A percentile compares a stretch with the other conserved stretches of the same genome.
Evolutionary conservation across 2,888 invertebrate genomes (phyloP).

Genomic region (Tiliacea aurago): DNA sequence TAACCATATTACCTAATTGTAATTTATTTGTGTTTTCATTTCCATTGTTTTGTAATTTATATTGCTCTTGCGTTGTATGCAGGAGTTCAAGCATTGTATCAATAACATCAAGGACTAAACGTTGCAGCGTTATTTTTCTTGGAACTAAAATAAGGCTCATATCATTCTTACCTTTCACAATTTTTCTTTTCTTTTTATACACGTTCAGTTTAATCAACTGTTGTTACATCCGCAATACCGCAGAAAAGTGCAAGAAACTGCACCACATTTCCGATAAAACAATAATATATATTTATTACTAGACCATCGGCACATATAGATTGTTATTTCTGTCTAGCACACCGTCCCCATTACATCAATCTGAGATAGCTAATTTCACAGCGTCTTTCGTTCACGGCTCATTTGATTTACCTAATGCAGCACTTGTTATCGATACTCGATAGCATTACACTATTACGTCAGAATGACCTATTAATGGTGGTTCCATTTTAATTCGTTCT

Average conservation of each 20-base stretch:
- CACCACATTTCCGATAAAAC: slow-evolving; percentile 22
- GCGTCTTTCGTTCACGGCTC: slow-evolving; percentile 76
- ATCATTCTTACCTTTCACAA: not conserved
- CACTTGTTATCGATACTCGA: slow-evolving; percentile 78
- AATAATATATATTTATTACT: slow-evolving; percentile 12
- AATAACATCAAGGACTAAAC: not conserved
- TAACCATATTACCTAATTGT: slow-evolving; percentile 15
- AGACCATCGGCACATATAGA: slow-evolving; percentile 41
- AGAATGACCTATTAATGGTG: slow-evolving; percentile 64
- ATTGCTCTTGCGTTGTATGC: not conserved
- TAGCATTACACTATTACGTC: slow-evolving; percentile 68
- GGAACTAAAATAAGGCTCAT: slow-evolving; percentile 21
- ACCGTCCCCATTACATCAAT: slow-evolving; percentile 72
- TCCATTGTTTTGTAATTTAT: slow-evolving; percentile 17
- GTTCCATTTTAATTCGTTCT: slow-evolving; percentile 75
- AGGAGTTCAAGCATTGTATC: not conserved
- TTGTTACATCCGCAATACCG: slow-evolving; percentile 5
- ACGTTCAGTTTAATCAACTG: slow-evolving; percentile 9
- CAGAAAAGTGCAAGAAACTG: slow-evolving; percentile 14
- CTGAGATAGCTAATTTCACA: slow-evolving; percentile 79
- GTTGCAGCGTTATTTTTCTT: slow-evolving; percentile 4
- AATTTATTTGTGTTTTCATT: slow-evolving; percentile 21
- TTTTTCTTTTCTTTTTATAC: not conserved
- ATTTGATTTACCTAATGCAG: slow-evolving; percentile 78
- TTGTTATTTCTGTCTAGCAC: slow-evolving; percentile 60